These are phyloP conservation scores for Zelostemma sp. DNA, from an alignment of 1,140 invertebrate species.

Conservation along the genomic window DNA sequence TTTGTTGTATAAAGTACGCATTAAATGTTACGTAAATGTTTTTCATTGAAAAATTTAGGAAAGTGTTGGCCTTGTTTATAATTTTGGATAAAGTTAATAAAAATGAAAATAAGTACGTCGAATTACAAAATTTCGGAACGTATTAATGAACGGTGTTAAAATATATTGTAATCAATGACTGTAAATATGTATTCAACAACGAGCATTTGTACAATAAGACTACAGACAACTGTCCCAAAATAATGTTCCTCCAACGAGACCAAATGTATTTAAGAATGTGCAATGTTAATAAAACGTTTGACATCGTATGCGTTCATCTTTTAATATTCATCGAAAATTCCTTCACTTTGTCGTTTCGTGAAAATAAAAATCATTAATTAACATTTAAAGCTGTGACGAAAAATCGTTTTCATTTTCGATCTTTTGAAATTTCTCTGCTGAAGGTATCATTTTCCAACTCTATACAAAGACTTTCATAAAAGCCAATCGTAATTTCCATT, in stretches of 20 bases:
- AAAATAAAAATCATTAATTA: too few species aligned
- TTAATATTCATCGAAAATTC: background rate
- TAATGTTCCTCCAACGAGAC: slow-evolving; percentile 64
- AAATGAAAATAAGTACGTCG: too few species aligned
- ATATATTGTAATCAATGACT: slow-evolving; percentile 14
- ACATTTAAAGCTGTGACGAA: background rate
- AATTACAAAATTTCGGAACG: too few species aligned
- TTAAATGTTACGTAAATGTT: too few species aligned
- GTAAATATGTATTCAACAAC: slow-evolving; percentile 17
- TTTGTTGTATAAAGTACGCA: too few species aligned
- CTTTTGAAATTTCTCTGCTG: background rate
- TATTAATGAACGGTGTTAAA: too few species aligned
- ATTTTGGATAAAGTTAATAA: too few species aligned
- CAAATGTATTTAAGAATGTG: slow-evolving; percentile 67
- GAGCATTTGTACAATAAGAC: slow-evolving; percentile 21
- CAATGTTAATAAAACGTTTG: slow-evolving; percentile 59
- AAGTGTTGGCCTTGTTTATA: too few species aligned
- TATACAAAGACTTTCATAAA: background rate
- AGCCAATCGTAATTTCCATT: background rate
- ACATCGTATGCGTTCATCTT: slow-evolving; percentile 11
- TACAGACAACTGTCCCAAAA: slow-evolving; percentile 47
- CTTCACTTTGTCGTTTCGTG: too few species aligned
- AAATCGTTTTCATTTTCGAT: background rate
- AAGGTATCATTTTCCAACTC: background rate
- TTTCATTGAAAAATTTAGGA: too few species aligned